phyloP scores from a whole-genome alignment of 2,113 vertebrate genomes.

The Menidia beryllina region DNA sequence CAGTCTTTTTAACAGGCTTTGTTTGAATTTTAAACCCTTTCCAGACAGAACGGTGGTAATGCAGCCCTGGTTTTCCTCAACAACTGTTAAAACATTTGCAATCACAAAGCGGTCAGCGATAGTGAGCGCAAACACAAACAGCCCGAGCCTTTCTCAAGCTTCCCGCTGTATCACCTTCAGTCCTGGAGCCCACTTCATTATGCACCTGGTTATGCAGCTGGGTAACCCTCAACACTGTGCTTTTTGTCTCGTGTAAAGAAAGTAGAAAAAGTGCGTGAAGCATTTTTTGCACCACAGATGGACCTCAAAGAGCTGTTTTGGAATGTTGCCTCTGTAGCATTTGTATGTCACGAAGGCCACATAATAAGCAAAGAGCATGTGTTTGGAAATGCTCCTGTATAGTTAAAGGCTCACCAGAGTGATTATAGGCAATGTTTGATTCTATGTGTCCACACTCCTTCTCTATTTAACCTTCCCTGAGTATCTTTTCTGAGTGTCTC shows the following conservation, averaged over 20 bases:
- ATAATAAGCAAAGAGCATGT: constrained; percentile 52
- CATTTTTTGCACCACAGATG: constrained; percentile 4
- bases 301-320: constrained; percentile 8
- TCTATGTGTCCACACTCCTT: constrained; percentile 14
- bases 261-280: no score
- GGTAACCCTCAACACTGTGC: background rate
- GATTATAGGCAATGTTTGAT: constrained; percentile 49
- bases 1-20: no score
- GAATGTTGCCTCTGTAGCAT: constrained; percentile 22
- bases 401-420: constrained; percentile 71
- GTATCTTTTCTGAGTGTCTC: constrained; percentile 16
- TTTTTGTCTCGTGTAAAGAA: constrained; percentile 24
- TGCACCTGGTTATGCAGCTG: background rate
- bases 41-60: constrained; percentile 3
- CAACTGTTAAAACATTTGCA: constrained; percentile 68
- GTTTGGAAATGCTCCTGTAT: constrained; percentile 52
- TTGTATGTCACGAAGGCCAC: constrained; percentile 50
- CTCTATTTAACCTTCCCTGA: constrained; percentile 15
- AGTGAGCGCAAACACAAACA: constrained; percentile 58
- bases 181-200: constrained; percentile 28
- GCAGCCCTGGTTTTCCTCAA: constrained; percentile 48
- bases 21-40: constrained; percentile 26
- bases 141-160: constrained; percentile 49
- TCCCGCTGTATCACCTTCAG: background rate
- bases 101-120: constrained; percentile 63